Evolutionary conservation across 2,797 vertebrate species (phyloP), one percentile per base, ranked within the genome.

Genomic region (Sebastolobus altivelis): DNA sequence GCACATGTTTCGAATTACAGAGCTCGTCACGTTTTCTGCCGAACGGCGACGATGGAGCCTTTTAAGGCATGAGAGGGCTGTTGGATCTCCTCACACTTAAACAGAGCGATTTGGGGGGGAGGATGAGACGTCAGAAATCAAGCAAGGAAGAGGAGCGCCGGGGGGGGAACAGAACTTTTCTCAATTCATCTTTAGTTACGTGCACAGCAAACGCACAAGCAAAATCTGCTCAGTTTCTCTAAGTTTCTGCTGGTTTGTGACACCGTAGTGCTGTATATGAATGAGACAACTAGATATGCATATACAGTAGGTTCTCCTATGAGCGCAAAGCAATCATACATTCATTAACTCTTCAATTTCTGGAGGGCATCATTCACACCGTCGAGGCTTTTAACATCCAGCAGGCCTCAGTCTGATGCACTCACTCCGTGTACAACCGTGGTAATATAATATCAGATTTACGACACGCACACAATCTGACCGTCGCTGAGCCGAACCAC

Each of bases 1-100:
- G 76, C 62, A 82, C 82, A 88, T 80, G 84, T 81, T 91, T 88
- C 27, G n/a, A 90, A 88, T 88, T 79, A 82, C 74, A 75, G 75
- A 56, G 68, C 60, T 43, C 0, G 33, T 92, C 91, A 81, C 46
- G 5, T 78, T 89, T 89, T 86, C 60, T 65, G 67, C 63, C 31
- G 18, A 82, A 73, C 59, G 1, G 33, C 69, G 5, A 71, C 66
- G 6, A 71, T 55, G 22, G 37, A 77, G 82, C 87, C 89, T 80
- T 86, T 65, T 81, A 72, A 84, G 72, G 62, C 49, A 22, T 52
- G 54, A 62, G 56, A 65, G 1, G 20, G 18, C 71, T 29, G 81
- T 75, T 71, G 75, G 37, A 77, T 66, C 62, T 46, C 35, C 37
- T 69, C 70, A 61, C 65, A 54, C 68, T 75, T 31, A 55, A 49